Evolutionary conservation across 2,113 vertebrate species (phyloP).

Genomic region (Labeo rohita): DNA sequence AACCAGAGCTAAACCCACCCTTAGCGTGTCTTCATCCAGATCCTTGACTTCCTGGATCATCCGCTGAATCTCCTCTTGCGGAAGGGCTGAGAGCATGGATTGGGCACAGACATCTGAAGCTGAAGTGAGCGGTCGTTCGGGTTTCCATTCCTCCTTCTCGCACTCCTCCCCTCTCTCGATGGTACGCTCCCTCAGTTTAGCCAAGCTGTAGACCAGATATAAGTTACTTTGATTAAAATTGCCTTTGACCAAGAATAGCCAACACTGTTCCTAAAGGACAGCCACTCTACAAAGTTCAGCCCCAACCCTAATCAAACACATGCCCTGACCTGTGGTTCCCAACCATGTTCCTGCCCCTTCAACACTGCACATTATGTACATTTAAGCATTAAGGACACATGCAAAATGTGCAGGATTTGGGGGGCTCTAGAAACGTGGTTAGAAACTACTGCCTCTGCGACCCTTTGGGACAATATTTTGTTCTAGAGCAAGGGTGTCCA

Average conservation of each 20-base stretch:
- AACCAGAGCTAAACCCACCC: conserved; percentile 73
- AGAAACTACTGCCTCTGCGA: no score
- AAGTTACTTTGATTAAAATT: conserved; percentile 5
- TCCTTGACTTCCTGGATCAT: conserved; percentile 88
- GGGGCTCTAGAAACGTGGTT: no score
- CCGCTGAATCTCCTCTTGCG: conserved; percentile 78
- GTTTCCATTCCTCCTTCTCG: conserved; percentile 53
- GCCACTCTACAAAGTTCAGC: background rate
- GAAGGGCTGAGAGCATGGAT: conserved; percentile 87
- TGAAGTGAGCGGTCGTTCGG: conserved; percentile 56
- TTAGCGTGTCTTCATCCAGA: conserved; percentile 84
- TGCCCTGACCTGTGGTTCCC: no score
- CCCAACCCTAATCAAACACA: background rate
- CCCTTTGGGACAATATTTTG: no score
- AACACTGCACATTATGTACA: no score
- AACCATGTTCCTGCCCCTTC: no score
- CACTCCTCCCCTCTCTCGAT: conserved; percentile 71
- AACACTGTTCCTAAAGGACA: background rate
- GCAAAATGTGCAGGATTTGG: no score
- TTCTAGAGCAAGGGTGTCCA: background rate
- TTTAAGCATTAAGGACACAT: no score
- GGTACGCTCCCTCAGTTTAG: conserved; percentile 82
- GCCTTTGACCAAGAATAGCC: background rate
- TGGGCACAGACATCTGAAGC: conserved; percentile 70
- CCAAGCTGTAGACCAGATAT: conserved; percentile 77